phyloP scores from a whole-genome alignment of 1,140 invertebrate species.

The Drosophila lowei region DNA sequence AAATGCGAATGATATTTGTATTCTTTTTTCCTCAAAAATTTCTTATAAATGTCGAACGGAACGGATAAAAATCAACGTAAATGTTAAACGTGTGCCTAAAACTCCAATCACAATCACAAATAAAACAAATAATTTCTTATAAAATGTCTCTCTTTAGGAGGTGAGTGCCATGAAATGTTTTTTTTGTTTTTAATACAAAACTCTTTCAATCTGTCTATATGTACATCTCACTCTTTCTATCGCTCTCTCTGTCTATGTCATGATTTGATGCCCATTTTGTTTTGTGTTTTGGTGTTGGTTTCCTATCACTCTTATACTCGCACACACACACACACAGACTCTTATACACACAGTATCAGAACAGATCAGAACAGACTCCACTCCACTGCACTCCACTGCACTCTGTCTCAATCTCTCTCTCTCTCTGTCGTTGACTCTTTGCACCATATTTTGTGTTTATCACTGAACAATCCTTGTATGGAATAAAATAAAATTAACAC shows the following conservation, averaged over 20 bases:
- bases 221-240: slow-evolving; percentile 18
- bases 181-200: slow-evolving; percentile 30
- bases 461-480: slow-evolving; percentile 3
- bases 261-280: slow-evolving; percentile 38
- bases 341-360: too few relatives aligned
- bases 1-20: slow-evolving; percentile 69
- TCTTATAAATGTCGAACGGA: slow-evolving; percentile 65
- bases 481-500: background rate
- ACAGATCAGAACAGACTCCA: slow-evolving; percentile 6
- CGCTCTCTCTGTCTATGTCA: slow-evolving; percentile 22
- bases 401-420: slow-evolving; percentile 20
- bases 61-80: slow-evolving; percentile 62
- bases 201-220: slow-evolving; percentile 32
- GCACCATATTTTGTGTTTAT: slow-evolving; percentile 24
- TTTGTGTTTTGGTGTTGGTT: slow-evolving; percentile 65
- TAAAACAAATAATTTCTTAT: slow-evolving; percentile 35
- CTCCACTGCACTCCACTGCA: slow-evolving; percentile 24
- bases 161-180: slow-evolving; percentile 71
- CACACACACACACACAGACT: slow-evolving; percentile 15
- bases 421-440: slow-evolving; percentile 19
- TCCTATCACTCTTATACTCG: slow-evolving; percentile 8
- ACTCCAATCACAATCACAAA: slow-evolving; percentile 14
- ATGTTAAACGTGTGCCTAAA: slow-evolving; percentile 71
- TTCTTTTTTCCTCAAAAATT: slow-evolving; percentile 64
- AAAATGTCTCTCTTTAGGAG: slow-evolving; percentile 59